Evolutionary conservation across 2,113 vertebrate species (phyloP).

Genomic region (Otus sunia): DNA sequence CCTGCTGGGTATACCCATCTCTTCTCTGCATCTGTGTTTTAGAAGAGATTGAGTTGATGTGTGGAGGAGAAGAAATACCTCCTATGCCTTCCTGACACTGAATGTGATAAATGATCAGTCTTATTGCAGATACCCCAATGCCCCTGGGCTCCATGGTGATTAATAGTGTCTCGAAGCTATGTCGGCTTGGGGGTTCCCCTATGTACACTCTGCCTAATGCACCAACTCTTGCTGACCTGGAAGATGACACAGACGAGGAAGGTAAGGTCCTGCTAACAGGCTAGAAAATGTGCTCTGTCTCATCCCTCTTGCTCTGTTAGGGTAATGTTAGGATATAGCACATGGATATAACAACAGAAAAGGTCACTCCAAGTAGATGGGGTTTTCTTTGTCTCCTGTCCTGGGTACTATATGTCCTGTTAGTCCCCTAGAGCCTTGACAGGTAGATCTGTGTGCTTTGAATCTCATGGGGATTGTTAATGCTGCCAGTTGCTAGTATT

Average conservation of each 20-base stretch:
- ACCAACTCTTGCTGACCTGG: constrained; percentile 88
- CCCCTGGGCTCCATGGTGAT: constrained; percentile 90
- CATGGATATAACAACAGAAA: background rate
- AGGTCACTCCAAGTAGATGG: background rate
- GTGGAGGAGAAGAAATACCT: background rate
- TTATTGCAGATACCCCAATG: constrained; percentile 81
- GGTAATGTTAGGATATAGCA: background rate
- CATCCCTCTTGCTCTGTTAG: background rate
- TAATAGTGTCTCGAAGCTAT: constrained; percentile 83
- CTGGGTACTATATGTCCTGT: background rate
- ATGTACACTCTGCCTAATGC: constrained; percentile 86
- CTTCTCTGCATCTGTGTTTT: background rate
- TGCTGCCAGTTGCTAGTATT: background rate
- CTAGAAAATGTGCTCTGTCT: background rate
- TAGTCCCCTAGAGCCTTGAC: background rate
- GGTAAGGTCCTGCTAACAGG: constrained; percentile 19
- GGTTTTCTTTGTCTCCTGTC: background rate
- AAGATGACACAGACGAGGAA: constrained; percentile 81
- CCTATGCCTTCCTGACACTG: background rate
- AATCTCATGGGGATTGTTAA: background rate
- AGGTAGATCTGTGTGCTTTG: background rate
- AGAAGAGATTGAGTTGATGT: background rate
- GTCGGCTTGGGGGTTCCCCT: constrained; percentile 79
- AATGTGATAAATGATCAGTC: background rate
- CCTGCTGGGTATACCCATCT: background rate